A percentile compares a stretch with the other conserved stretches of the same genome.
Evolutionary conservation across 2,113 vertebrate genomes (phyloP).

Genomic region (Equus przewalskii): DNA sequence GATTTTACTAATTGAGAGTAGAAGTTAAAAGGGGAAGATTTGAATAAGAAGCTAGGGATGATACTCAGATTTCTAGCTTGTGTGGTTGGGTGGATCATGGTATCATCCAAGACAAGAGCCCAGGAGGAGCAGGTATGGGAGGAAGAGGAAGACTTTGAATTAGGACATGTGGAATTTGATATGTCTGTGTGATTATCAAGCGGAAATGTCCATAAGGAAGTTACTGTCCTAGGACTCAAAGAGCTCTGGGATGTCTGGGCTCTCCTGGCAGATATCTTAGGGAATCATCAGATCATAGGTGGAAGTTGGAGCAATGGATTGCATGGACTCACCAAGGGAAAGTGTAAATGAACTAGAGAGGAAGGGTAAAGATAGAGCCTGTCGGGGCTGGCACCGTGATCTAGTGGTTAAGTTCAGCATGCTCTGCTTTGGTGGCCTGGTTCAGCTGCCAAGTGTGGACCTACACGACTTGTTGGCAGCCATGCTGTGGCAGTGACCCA

Average conservation of each 20-base stretch:
- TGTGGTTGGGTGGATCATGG: not conserved
- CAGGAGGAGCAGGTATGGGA: not conserved
- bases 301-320: not conserved
- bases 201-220: not conserved
- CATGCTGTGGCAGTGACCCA: too few species aligned
- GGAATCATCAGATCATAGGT: not conserved
- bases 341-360: not conserved
- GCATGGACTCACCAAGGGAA: not conserved
- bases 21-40: not conserved
- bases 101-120: not conserved
- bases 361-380: not conserved
- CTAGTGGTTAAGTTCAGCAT: too few species aligned
- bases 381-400: too few species aligned
- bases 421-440: too few species aligned
- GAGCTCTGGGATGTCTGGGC: not conserved
- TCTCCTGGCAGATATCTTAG: not conserved
- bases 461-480: too few species aligned
- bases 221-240: not conserved
- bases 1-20: not conserved
- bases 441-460: too few species aligned
- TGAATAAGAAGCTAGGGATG: not conserved
- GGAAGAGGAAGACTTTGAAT: not conserved
- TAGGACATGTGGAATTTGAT: not conserved
- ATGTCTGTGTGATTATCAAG: not conserved
- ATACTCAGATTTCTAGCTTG: not conserved